Base-by-base conservation (phyloP, 2,888 invertebrate species). In the Harmothoe impar region DNA sequence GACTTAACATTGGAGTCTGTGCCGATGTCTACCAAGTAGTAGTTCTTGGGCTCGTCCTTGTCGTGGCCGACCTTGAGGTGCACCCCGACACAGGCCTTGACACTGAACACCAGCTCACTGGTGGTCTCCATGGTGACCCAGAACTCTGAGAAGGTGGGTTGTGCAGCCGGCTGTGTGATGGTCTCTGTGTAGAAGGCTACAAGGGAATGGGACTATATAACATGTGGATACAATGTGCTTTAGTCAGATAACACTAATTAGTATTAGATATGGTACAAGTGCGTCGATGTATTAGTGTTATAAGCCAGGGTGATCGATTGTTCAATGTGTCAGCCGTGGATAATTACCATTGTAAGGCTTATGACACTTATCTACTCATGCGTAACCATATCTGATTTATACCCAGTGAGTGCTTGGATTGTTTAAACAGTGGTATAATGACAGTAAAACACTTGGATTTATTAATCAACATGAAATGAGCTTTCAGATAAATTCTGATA, bases 121-220 rank as follows among this genome's bases (percentile, higher is more conserved):
- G 81, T 43, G 5, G 20, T 81, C 81, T 81, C 35, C 5, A n/a
- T 81, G 17, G 10, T 23, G 0, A 35, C 43, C 81, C 81, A 81
- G 35, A 81, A 81, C 43, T 81, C 81, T 0, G 33, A 17, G 81
- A 81, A 81, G 33, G 81, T 81, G 17, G 81, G 81, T 5, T 20
- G 5, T 0, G 23, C 43, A 15, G 20, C 35, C 3, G 81, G 81
- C 20, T 35, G 81, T 33, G 33, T 81, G 23, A 35, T 23, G 25
- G 35, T 81, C 3, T 81, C 10, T 1, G 29, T 15, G 25, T 72
- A 72, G 72, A 72, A 72, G 12, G 43, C 81, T 81, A 35, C 7
- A n/a, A n/a, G n/a, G 31, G n/a, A 68, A 68, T 68, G 68, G n/a
- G n/a, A 52, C 17, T 17, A 52, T 52, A 17, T 52, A 17, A 52